Evolutionary conservation across 2,888 invertebrate genomes (phyloP), one percentile per base, ranked within the genome.

Genomic region (Muschampia staudingeri): DNA sequence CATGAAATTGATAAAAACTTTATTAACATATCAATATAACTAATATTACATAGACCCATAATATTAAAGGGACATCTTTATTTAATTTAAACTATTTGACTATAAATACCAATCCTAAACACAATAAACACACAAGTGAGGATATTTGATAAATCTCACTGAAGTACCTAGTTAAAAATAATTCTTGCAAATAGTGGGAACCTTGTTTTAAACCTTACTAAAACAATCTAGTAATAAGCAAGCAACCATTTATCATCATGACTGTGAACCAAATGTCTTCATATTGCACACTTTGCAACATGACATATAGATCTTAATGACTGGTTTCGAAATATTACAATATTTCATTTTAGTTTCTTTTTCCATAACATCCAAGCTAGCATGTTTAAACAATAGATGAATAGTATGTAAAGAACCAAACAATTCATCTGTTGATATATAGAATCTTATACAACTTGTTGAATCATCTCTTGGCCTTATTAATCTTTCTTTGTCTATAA

Each of bases 321-420:
- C 93, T 87, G 95, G 94, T 88, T 94, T 95, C 0, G 96, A 94
- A 11, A 96, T 87, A 88, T 96, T 96, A 90, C 95, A 95, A 87
- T 94, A 95, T 85, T 95, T 95, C 0, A 91, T 91, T 89, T 93
- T 95, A 5, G 95, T 87, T 88, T 95, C 91, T 0, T 75, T 16
- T 69, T 95, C 92, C 92, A 96, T 92, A 25, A 87, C 83, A 81
- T 95, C 92, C 86, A 88, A 91, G 80, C 91, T 85, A 0, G 94
- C 93, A 88, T 95, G 95, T 5, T 93, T 86, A 78, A 92, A 93
- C 44, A 96, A 86, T 72, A 95, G 89, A 89, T 96, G 95, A 85
- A 95, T 94, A 2, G 95, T 94, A 56, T 96, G 95, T 37, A 95
- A 84, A 0, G 94, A 94, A 76, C 93, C 92, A 83, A 95, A 96